Percentiles rank a stretch among this genome's conserved stretches.
Evolutionary conservation across 2,113 vertebrate genomes (phyloP).

Genomic region (Alexandromys fortis): DNA sequence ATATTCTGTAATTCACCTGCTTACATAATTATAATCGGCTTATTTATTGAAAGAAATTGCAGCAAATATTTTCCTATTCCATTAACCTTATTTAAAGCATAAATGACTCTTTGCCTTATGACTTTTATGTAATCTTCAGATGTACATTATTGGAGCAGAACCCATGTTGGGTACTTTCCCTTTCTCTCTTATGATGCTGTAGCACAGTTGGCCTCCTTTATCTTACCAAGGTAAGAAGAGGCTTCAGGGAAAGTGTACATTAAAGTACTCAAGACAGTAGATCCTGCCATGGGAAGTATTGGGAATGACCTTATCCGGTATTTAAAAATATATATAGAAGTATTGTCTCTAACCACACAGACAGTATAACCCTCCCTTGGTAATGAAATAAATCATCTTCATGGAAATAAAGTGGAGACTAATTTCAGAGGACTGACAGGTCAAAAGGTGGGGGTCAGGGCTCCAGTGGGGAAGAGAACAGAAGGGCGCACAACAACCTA

Average conservation of each 20-base stretch:
- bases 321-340: constrained; percentile 4
- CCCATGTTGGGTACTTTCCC: neutral
- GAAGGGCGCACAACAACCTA: constrained; percentile 1
- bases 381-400: constrained; percentile 1
- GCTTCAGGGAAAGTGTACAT: neutral
- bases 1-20: neutral
- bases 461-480: neutral
- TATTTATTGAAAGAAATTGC: constrained; percentile 47
- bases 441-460: neutral
- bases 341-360: neutral
- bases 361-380: neutral
- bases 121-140: neutral
- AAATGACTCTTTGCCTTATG: neutral
- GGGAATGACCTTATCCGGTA: neutral
- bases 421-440: neutral
- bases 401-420: neutral
- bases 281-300: neutral
- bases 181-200: neutral
- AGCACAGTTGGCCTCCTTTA: neutral
- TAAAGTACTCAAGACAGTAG: neutral
- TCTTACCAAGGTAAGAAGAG: neutral
- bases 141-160: neutral
- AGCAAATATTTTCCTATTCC: constrained; percentile 11
- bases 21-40: constrained; percentile 2
- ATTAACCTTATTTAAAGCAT: constrained; percentile 40